These are phyloP conservation scores for Brachypterus glaber DNA, from an alignment of 2,888 invertebrate species.

Conservation along the genomic window DNA sequence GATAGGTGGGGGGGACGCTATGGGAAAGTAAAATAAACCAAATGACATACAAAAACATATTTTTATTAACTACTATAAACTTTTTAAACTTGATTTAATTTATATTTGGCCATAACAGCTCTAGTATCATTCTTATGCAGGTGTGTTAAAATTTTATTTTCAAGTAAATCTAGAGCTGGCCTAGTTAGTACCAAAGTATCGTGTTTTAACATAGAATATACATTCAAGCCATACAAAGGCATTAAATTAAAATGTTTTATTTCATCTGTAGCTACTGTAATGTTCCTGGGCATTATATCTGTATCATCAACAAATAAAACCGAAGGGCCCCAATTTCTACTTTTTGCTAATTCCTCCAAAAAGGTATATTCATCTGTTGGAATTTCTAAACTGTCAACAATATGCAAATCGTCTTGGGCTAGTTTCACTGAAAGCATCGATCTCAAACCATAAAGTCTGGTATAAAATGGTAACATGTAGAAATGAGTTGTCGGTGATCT, in stretches of 20 bases:
- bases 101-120: slow-evolving; percentile 44
- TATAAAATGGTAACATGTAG: slow-evolving; percentile 81
- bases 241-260: slow-evolving; percentile 84
- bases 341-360: slow-evolving; percentile 68
- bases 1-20: too few species aligned
- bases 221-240: slow-evolving; percentile 94
- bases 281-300: slow-evolving; percentile 81
- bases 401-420: slow-evolving; percentile 90
- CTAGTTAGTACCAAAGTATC: slow-evolving; percentile 83
- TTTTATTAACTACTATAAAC: slow-evolving; percentile 9
- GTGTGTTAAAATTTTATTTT: slow-evolving; percentile 63
- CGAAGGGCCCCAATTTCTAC: slow-evolving; percentile 92
- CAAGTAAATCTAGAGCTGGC: slow-evolving; percentile 74
- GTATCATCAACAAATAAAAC: slow-evolving; percentile 84
- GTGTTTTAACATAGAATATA: slow-evolving; percentile 94
- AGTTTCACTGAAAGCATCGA: slow-evolving; percentile 81
- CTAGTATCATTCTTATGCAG: slow-evolving; percentile 51
- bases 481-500: slow-evolving; percentile 84
- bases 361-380: slow-evolving; percentile 73
- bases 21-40: too few species aligned
- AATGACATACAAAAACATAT: slow-evolving; percentile 9
- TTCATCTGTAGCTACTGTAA: slow-evolving; percentile 67
- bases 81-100: slow-evolving; percentile 51
- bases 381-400: slow-evolving; percentile 78
- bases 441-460: slow-evolving; percentile 70